Percentiles rank a stretch among this genome's conserved stretches.
These are phyloP conservation scores for Dicentrarchus labrax DNA, from an alignment of 2,113 vertebrate genomes.

Conservation along the genomic window DNA sequence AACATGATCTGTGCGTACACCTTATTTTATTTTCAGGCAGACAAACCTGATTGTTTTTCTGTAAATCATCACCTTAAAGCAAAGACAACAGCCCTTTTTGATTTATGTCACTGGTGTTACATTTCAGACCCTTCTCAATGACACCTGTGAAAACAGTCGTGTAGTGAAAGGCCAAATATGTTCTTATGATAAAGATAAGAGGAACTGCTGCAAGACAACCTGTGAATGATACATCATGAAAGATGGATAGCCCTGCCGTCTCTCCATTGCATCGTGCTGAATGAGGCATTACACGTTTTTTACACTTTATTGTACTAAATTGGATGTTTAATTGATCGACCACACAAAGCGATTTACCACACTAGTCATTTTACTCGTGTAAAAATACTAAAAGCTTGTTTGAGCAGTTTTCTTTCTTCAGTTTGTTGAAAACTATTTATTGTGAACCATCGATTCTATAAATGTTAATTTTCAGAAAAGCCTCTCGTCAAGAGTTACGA, in stretches of 20 bases:
- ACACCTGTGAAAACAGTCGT: neutral
- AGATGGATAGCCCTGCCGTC: neutral
- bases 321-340: too few species aligned
- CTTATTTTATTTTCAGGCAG: neutral
- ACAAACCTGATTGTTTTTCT: neutral
- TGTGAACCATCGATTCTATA: neutral
- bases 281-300: neutral
- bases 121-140: constrained; percentile 19
- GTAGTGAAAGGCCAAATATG: constrained; percentile 1
- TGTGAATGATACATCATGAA: neutral
- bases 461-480: neutral
- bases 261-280: neutral
- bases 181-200: constrained; percentile 45
- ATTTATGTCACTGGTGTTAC: constrained; percentile 26
- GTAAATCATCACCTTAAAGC: constrained; percentile 56
- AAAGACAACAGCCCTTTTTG: constrained; percentile 10
- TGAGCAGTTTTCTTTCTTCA: neutral
- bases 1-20: neutral
- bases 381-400: too few species aligned
- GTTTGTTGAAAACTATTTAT: neutral
- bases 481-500: neutral
- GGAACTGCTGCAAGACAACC: constrained; percentile 3
- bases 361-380: too few species aligned
- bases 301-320: neutral
- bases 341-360: too few species aligned